These are phyloP conservation scores for Holothuria glaberrima DNA, from an alignment of 35 echinoderm and acorn worm genomes.

Conservation along the genomic window DNA sequence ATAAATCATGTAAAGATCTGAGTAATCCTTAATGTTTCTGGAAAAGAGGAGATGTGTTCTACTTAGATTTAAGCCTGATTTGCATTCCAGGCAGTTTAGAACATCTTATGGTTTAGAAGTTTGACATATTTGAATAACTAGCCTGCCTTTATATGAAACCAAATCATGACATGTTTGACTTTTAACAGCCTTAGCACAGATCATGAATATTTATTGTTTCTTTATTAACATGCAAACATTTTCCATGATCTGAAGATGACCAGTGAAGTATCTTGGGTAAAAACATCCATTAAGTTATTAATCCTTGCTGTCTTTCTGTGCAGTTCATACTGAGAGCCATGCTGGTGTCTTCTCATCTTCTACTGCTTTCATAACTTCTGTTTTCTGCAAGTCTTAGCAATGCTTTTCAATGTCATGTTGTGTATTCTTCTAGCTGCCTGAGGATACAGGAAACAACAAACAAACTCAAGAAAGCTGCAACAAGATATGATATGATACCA, in stretches of 20 bases:
- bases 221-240: background rate
- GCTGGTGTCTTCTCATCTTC: slow-evolving; percentile 15
- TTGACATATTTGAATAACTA: no score
- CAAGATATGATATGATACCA: no score
- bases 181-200: background rate
- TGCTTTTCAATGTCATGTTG: background rate
- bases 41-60: no score
- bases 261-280: slow-evolving; percentile 31
- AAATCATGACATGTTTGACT: background rate
- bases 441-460: no score
- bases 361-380: background rate
- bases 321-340: background rate
- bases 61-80: no score
- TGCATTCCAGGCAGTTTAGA: no score
- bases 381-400: background rate
- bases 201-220: background rate
- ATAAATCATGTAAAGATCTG: no score
- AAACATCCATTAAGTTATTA: background rate
- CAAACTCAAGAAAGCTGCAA: no score
- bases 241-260: slow-evolving; percentile 25
- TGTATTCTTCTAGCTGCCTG: no score
- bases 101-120: no score
- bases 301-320: background rate
- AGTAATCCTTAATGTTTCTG: no score
- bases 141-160: background rate